phyloP scores from a whole-genome alignment of 2,113 vertebrate genomes.

The Clinocottus analis region DNA sequence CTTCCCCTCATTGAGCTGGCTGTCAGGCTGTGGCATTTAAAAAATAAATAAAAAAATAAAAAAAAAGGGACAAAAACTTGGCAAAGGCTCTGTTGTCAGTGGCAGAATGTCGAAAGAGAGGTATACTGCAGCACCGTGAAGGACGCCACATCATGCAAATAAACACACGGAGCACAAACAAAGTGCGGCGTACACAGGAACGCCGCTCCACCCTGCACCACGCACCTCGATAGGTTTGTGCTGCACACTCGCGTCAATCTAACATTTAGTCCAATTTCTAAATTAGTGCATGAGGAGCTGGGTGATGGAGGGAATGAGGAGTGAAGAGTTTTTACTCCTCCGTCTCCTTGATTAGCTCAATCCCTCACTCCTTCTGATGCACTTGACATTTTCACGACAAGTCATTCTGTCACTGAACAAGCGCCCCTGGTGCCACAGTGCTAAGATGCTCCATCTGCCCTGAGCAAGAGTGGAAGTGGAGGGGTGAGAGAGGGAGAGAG shows the following conservation, averaged over 20 bases:
- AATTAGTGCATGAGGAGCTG: conserved; percentile 60
- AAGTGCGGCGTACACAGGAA: conserved; percentile 30
- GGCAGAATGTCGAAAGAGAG: conserved; percentile 48
- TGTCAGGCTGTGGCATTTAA: conserved; percentile 73
- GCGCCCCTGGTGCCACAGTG: conserved; percentile 75
- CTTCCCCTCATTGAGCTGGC: conserved; percentile 39
- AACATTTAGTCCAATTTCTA: conserved; percentile 59
- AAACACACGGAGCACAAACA: conserved; percentile 42
- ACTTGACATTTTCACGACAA: conserved; percentile 80
- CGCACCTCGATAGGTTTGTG: conserved; percentile 12
- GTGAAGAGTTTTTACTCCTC: conserved; percentile 68
- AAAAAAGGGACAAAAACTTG: conserved; percentile 62
- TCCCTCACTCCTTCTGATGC: conserved; percentile 77
- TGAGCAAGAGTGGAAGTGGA: conserved; percentile 39
- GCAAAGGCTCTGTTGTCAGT: conserved; percentile 65
- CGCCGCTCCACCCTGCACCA: background rate
- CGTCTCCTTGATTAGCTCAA: conserved; percentile 74
- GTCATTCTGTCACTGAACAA: conserved; percentile 77
- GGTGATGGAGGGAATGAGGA: conserved; percentile 55
- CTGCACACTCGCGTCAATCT: conserved; percentile 19
- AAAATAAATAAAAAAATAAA: conserved; percentile 71
- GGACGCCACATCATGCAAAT: conserved; percentile 62
- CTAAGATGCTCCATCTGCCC: conserved; percentile 78
- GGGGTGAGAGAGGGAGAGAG: too few species aligned
- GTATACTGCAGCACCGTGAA: conserved; percentile 52